phyloP scores from a whole-genome alignment of 2,797 vertebrate species.

The Brachyrhaphis roseni region DNA sequence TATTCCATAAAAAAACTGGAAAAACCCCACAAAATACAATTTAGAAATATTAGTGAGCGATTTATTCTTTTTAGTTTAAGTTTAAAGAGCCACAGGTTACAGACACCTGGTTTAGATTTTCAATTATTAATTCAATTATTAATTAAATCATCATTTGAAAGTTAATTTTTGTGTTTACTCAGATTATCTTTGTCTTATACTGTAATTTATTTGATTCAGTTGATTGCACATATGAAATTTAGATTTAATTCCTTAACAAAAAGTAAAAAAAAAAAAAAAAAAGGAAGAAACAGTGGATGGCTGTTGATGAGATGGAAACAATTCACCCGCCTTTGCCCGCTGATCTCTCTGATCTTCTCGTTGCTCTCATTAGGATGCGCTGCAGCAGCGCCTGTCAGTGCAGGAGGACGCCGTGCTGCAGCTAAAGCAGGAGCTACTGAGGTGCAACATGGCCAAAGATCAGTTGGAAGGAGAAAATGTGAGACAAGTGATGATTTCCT shows the following conservation, averaged over 20 bases:
- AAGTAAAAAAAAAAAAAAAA: neutral
- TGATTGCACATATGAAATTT: neutral
- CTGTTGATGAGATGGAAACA: slow-evolving; percentile 22
- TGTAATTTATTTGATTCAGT: neutral
- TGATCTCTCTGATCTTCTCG: slow-evolving; percentile 54
- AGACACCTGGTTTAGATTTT: neutral
- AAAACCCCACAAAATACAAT: no score
- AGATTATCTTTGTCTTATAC: neutral
- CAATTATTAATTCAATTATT: neutral
- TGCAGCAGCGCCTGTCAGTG: slow-evolving; percentile 93
- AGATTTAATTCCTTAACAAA: neutral
- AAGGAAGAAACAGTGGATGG: neutral
- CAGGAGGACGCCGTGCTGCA: slow-evolving; percentile 94
- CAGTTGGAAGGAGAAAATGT: slow-evolving; percentile 94
- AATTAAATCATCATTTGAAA: neutral
- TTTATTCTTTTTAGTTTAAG: no score
- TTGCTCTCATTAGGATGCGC: slow-evolving; percentile 87
- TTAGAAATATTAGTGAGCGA: no score
- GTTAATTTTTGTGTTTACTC: neutral
- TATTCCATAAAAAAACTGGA: no score
- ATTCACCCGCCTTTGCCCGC: slow-evolving; percentile 46
- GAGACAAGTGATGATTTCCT: slow-evolving; percentile 73
- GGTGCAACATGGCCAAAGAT: slow-evolving; percentile 94
- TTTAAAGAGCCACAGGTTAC: neutral
- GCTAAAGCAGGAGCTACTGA: slow-evolving; percentile 95